These are phyloP conservation scores for Petrocephalus schoutedeni DNA, from an alignment of 2,797 vertebrate species.

Conservation along the genomic window DNA sequence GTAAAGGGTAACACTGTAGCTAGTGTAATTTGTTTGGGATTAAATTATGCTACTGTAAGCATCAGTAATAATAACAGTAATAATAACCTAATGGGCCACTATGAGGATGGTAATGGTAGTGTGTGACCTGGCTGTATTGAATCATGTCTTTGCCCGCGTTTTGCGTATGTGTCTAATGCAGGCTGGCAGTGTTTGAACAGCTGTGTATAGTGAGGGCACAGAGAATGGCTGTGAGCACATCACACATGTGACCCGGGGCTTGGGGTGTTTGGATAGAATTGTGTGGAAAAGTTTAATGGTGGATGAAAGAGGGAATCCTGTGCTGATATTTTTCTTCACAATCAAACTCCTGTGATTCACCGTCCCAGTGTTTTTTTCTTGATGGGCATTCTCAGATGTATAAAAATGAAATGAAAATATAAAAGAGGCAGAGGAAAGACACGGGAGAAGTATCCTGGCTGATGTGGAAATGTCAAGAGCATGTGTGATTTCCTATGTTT, in stretches of 20 bases:
- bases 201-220: constrained; percentile 61
- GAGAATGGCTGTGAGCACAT: constrained; percentile 54
- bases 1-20: not conserved
- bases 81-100: not conserved
- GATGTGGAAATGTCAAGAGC: not conserved
- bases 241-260: constrained; percentile 59
- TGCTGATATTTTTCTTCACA: constrained; percentile 45
- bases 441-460: not conserved
- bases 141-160: constrained; percentile 44
- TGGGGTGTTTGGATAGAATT: constrained; percentile 62
- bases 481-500: not conserved
- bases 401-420: constrained; percentile 25
- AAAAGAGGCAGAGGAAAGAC: constrained; percentile 10
- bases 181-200: constrained; percentile 61
- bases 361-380: constrained; percentile 31
- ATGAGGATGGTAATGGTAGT: constrained; percentile 20
- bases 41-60: not conserved
- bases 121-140: constrained; percentile 40
- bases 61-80: not conserved
- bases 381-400: constrained; percentile 22
- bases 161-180: constrained; percentile 50
- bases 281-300: constrained; percentile 53
- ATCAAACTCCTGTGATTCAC: constrained; percentile 32
- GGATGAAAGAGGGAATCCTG: constrained; percentile 53
- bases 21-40: not conserved